Percentiles rank a stretch among this genome's conserved stretches.
phyloP scores from a whole-genome alignment of 2,113 vertebrate species.

The Hirundichthys speculiger region DNA sequence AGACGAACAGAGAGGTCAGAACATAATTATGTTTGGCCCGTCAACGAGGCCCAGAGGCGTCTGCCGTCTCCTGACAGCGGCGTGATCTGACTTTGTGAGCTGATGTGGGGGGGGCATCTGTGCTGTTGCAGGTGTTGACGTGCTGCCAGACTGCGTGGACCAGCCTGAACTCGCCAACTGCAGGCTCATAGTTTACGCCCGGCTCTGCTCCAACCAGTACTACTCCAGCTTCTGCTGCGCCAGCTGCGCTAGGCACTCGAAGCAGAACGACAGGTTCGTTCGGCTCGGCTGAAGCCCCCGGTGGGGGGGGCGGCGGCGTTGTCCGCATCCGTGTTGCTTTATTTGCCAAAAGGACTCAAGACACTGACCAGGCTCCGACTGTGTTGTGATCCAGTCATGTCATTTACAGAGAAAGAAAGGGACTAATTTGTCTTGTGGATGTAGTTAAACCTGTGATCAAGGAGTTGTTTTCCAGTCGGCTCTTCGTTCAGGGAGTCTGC shows the following conservation, averaged over 20 bases:
- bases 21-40: no score
- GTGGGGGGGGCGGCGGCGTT: no score
- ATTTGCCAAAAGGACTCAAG: conserved; percentile 34
- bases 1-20: conserved; percentile 62
- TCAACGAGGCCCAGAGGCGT: no score
- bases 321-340: conserved; percentile 20
- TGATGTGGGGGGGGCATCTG: background rate
- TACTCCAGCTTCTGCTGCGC: conserved; percentile 96
- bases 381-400: background rate
- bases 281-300: conserved; percentile 24
- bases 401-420: conserved; percentile 2
- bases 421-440: background rate
- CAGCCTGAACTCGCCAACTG: conserved; percentile 95
- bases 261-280: conserved; percentile 21
- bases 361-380: background rate
- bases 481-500: conserved; percentile 29
- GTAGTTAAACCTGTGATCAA: background rate
- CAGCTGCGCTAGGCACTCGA: conserved; percentile 84
- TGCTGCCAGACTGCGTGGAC: conserved; percentile 85
- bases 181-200: conserved; percentile 89
- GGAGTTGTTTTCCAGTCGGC: conserved; percentile 4
- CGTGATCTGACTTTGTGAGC: no score
- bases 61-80: no score
- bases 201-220: conserved; percentile 89
- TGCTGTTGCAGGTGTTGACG: conserved; percentile 11